These are phyloP conservation scores for Aethes cnicana DNA, from an alignment of 2,888 invertebrate genomes.

Conservation along the genomic window DNA sequence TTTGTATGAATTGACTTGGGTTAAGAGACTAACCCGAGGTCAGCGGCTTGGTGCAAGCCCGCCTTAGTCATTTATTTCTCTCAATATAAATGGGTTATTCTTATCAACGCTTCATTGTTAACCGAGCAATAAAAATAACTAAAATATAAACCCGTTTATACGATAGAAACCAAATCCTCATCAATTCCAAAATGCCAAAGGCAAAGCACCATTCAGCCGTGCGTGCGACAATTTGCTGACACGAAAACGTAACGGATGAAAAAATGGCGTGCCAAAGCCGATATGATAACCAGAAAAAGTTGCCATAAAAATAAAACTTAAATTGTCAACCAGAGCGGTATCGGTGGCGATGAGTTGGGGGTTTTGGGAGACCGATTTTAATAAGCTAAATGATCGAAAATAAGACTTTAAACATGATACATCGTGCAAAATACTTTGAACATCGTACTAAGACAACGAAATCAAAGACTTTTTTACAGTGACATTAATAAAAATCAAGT, in stretches of 20 bases:
- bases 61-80: too few relatives aligned
- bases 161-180: too few relatives aligned
- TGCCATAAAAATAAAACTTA: slow-evolving; percentile 27
- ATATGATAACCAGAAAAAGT: slow-evolving; percentile 29
- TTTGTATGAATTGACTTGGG: too few relatives aligned
- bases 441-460: too few relatives aligned
- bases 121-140: too few relatives aligned
- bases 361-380: slow-evolving; percentile 1
- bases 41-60: too few relatives aligned
- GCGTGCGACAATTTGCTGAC: slow-evolving; percentile 27
- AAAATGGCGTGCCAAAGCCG: slow-evolving; percentile 28
- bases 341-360: slow-evolving; percentile 16
- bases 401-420: not conserved
- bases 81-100: too few relatives aligned
- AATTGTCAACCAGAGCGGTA: slow-evolving; percentile 25
- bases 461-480: too few relatives aligned
- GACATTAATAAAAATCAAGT: too few relatives aligned
- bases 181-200: not conserved
- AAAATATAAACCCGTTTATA: not conserved
- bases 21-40: too few relatives aligned
- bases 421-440: too few relatives aligned
- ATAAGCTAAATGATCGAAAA: not conserved
- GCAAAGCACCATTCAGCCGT: slow-evolving; percentile 10
- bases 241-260: slow-evolving; percentile 23
- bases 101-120: too few relatives aligned